Evolutionary conservation across 2,113 vertebrate species (phyloP).

Genomic region (Acinonyx jubatus): DNA sequence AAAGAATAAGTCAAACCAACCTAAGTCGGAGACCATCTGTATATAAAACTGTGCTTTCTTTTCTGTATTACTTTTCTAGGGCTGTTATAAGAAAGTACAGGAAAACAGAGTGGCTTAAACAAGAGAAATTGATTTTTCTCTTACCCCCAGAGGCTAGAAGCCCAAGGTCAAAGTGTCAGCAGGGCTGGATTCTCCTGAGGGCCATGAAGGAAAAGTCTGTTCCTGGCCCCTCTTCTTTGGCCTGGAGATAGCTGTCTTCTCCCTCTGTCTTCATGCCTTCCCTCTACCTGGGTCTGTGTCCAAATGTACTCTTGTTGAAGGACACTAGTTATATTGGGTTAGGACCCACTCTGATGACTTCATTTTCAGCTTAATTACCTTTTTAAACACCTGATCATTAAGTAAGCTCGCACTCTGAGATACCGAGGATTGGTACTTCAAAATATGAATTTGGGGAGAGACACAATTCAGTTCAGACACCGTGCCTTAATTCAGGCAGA

Average conservation of each 20-base stretch:
- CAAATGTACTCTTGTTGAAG: not conserved
- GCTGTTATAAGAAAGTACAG: not conserved
- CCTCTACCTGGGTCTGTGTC: not conserved
- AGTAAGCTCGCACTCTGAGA: not conserved
- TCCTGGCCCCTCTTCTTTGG: not conserved
- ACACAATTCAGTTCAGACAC: not conserved
- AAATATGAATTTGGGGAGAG: not conserved
- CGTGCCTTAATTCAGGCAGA: not conserved
- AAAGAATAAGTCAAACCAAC: not conserved
- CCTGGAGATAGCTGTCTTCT: not conserved
- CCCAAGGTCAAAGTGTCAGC: not conserved
- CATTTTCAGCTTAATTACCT: not conserved
- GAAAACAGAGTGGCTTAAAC: not conserved
- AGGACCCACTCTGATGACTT: not conserved
- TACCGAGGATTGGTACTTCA: not conserved
- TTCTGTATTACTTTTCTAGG: not conserved
- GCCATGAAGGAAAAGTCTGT: fast-evolving
- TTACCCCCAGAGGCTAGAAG: not conserved
- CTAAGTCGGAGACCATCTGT: not conserved
- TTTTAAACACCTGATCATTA: not conserved
- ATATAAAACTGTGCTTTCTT: not conserved
- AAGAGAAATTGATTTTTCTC: not conserved
- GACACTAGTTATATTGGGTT: not conserved
- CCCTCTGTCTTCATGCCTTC: fast-evolving
- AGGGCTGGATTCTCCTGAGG: not conserved